Evolutionary conservation across 1,140 invertebrate species (phyloP), one percentile per base, ranked within the genome.

Genomic region (Ephestia elutella): DNA sequence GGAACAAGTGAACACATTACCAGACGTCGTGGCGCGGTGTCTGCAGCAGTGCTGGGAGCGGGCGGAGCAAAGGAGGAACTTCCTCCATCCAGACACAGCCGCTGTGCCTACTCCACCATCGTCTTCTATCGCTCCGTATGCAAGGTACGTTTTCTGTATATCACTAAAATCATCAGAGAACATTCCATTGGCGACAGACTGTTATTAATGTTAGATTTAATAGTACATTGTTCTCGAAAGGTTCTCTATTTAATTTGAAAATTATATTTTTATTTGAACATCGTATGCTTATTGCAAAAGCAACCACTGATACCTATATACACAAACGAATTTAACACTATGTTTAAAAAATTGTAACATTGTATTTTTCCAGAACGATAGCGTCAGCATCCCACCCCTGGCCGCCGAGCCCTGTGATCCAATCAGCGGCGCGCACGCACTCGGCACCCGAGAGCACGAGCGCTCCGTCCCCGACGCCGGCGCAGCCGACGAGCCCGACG

Each of bases 11-110:
- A 96, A 97, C 70, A 90, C 92, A 63, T 89, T 97, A 67, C 96
- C 96, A 21, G 96, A 96, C 66, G 90, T 96, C 60, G 90, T 97
- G 79, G 92, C 93, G 18, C 88, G 94, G 59, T 94, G 93, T 73
- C 79, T 95, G 65, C 92, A 91, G 56, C 93, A 94, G 66, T 93
- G 93, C 70, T 90, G 91, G 83, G 91, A 91, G 70, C 78, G 91
- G 54, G 90, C 93, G 66, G 94, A 95, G 71, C 94, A 95, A 75
- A 89, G 94, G 57, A 91, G 94, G 55, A 95, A 96, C 79, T 96
- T 95, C 89, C 90, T 96, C 53, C 95, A 96, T 84, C 95, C 95
- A 35, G 95, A 96, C 71, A 93, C 94, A 28, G 93, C 93, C 32
- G 93, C 93, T 7, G 85, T 71, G 20, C 81, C 85, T 38, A 85